phyloP scores from a whole-genome alignment of 1,140 invertebrate species.

The Triops longicaudatus region DNA sequence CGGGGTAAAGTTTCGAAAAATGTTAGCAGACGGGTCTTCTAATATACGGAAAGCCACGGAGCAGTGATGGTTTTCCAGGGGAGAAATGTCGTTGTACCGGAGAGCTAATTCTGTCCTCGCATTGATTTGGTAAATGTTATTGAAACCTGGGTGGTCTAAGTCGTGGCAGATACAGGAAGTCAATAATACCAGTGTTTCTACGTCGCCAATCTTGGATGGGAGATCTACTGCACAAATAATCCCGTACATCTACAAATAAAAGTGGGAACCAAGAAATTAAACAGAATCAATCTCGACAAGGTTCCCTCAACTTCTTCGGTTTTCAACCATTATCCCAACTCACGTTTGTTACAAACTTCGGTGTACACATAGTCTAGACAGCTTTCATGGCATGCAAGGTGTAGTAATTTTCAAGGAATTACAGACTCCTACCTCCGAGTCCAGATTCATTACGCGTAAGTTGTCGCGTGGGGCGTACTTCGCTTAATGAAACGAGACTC shows the following conservation, averaged over 20 bases:
- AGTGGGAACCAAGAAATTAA: constrained; percentile 26
- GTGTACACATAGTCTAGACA: not conserved
- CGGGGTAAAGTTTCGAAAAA: constrained; percentile 57
- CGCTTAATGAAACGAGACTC: not conserved
- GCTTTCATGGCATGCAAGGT: not conserved
- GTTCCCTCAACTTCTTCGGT: not conserved
- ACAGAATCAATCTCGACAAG: not conserved
- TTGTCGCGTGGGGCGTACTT: not conserved
- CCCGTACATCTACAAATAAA: constrained; percentile 66
- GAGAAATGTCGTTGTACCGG: constrained; percentile 81
- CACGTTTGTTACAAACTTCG: not conserved
- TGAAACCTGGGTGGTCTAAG: constrained; percentile 83
- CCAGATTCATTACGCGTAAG: not conserved
- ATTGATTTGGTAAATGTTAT: constrained; percentile 82
- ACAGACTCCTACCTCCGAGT: not conserved
- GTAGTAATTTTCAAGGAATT: not conserved
- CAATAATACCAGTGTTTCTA: constrained; percentile 68
- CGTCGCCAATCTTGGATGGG: constrained; percentile 55
- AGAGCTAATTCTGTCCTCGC: constrained; percentile 74
- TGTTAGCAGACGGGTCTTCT: constrained; percentile 65
- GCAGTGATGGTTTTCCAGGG: constrained; percentile 81
- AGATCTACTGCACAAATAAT: constrained; percentile 66
- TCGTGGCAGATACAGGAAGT: constrained; percentile 83
- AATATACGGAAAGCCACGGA: constrained; percentile 75
- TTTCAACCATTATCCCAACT: not conserved